phyloP scores from a whole-genome alignment of 2,888 invertebrate genomes.

The Parnassius orleans region DNA sequence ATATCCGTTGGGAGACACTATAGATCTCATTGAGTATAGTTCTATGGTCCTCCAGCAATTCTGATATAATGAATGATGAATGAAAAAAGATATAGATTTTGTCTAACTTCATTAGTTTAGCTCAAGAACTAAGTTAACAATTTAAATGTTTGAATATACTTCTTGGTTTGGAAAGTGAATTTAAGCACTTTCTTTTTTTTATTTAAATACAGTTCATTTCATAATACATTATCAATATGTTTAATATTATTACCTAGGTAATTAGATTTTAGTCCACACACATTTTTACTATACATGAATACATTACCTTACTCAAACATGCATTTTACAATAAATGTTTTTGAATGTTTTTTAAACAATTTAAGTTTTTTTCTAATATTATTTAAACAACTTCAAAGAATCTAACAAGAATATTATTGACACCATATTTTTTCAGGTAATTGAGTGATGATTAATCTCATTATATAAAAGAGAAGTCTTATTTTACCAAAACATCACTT shows the following conservation, averaged over 20 bases:
- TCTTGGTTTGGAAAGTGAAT: conserved; percentile 7
- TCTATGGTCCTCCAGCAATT: too few relatives aligned
- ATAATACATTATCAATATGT: conserved; percentile 3
- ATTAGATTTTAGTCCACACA: conserved; percentile 2
- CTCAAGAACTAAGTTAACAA: conserved; percentile 18
- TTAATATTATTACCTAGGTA: conserved; percentile 9
- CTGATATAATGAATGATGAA: too few relatives aligned
- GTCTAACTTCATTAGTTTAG: conserved; percentile 19
- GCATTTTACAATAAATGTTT: conserved; percentile 19
- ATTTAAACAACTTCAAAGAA: conserved; percentile 14
- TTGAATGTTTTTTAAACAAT: conserved; percentile 20
- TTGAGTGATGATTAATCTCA: conserved; percentile 22
- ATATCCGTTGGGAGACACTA: too few relatives aligned
- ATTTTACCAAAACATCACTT: conserved; percentile 17
- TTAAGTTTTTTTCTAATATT: conserved; percentile 7
- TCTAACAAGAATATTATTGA: conserved; percentile 16
- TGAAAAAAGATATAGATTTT: conserved; percentile 11
- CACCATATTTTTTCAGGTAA: conserved; percentile 8
- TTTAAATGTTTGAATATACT: conserved; percentile 10
- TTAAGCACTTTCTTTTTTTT: background rate
- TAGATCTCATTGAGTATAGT: too few relatives aligned
- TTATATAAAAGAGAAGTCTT: conserved; percentile 26
- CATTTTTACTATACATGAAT: conserved; percentile 9
- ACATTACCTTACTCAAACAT: conserved; percentile 17
- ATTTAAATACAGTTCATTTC: conserved; percentile 13